Evolutionary conservation across 37 sponge, comb jelly and placozoan genomes (phyloP).

Genomic region (Cladorhizidae sp.): DNA sequence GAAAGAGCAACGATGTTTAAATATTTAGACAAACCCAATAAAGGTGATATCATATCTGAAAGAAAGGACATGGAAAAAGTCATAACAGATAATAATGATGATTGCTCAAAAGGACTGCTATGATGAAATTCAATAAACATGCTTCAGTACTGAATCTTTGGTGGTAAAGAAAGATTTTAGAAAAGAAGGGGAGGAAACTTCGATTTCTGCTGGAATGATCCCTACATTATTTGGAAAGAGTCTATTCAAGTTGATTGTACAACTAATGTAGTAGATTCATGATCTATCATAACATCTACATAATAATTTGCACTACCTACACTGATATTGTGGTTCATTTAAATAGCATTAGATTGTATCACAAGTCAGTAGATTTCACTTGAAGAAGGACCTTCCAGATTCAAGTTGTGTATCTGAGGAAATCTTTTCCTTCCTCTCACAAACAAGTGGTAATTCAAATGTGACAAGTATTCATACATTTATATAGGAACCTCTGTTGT

Average conservation of each 20-base stretch:
- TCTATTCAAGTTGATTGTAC: not conserved
- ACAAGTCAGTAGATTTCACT: too few relatives aligned
- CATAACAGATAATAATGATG: slow-evolving; percentile 26
- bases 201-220: slow-evolving; percentile 36
- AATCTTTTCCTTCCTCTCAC: not conserved
- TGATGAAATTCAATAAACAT: slow-evolving; percentile 23
- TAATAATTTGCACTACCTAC: not conserved
- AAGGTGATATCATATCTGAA: not conserved
- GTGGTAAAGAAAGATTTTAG: slow-evolving; percentile 53
- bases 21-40: not conserved
- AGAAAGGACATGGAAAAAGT: not conserved
- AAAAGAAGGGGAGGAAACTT: slow-evolving; percentile 45
- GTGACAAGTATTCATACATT: too few relatives aligned
- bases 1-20: not conserved
- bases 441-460: too few relatives aligned
- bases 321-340: not conserved
- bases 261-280: not conserved
- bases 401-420: not conserved
- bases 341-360: not conserved
- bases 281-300: not conserved
- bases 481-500: too few relatives aligned
- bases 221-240: slow-evolving; percentile 23
- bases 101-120: slow-evolving; percentile 43
- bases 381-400: not conserved
- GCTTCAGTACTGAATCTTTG: slow-evolving; percentile 18